A percentile compares a stretch with the other conserved stretches of the same genome.
phyloP scores from a whole-genome alignment of 2,797 vertebrate species.

The Echiichthys vipera region DNA sequence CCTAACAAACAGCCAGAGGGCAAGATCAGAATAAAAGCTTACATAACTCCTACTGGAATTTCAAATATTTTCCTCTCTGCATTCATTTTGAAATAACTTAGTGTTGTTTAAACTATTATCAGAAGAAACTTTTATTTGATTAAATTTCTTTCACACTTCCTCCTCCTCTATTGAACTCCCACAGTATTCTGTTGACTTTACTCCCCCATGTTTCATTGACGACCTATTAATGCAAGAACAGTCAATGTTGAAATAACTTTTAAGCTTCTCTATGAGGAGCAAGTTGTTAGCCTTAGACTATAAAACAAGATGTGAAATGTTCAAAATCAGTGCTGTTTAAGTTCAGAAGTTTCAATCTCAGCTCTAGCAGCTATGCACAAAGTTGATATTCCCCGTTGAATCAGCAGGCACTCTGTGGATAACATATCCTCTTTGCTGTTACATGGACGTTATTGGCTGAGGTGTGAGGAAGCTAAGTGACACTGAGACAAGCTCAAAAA shows the following conservation, averaged over 20 bases:
- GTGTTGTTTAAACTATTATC: conserved; percentile 2
- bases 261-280: neutral
- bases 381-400: conserved; percentile 8
- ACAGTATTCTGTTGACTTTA: conserved; percentile 22
- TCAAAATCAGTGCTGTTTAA: neutral
- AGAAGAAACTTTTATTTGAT: conserved; percentile 6
- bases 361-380: conserved; percentile 3
- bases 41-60: conserved; percentile 1
- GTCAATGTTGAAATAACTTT: neutral
- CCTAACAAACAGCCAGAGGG: neutral
- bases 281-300: neutral
- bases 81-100: neutral
- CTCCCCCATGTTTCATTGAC: conserved; percentile 19
- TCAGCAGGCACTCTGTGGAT: conserved; percentile 13
- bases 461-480: conserved; percentile 35
- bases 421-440: conserved; percentile 23
- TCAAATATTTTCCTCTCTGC: neutral
- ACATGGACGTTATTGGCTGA: conserved; percentile 16
- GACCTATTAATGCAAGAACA: neutral
- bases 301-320: neutral
- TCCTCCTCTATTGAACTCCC: neutral
- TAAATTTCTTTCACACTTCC: neutral
- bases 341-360: conserved; percentile 9
- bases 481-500: conserved; percentile 15
- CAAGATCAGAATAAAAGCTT: neutral